Conservation (phyloP, 2,113 vertebrate species). For the Elaphurus davidianus region DNA sequence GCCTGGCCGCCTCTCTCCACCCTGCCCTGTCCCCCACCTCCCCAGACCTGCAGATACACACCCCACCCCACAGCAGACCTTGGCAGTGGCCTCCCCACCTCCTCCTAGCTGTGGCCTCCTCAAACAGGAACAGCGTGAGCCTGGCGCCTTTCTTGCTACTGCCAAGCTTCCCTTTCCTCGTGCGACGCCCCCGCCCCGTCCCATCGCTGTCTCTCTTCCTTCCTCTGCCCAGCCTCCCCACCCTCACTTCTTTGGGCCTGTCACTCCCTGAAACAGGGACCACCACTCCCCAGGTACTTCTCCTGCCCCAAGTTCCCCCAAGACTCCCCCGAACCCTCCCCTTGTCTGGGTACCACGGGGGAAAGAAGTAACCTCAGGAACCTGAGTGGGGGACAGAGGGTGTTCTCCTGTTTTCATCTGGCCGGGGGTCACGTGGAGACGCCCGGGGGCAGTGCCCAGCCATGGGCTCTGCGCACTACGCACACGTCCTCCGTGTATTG, state of each 20-base stretch:
- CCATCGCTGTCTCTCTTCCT: background rate
- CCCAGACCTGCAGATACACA: background rate
- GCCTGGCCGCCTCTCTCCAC: background rate
- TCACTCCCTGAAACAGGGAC: background rate
- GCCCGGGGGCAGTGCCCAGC: background rate
- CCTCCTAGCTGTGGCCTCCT: background rate
- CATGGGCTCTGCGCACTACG: fast-evolving
- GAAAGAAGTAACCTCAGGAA: background rate
- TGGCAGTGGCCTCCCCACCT: background rate
- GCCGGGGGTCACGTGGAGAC: too few species aligned
- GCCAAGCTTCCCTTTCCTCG: background rate
- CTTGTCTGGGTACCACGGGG: background rate
- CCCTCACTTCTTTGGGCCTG: background rate
- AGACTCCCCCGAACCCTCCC: background rate
- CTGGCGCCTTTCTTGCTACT: background rate
- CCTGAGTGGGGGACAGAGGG: background rate
- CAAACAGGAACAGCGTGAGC: background rate
- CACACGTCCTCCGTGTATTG: background rate
- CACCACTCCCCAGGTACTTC: background rate
- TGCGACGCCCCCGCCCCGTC: background rate
- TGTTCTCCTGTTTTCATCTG: background rate
- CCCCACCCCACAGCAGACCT: background rate
- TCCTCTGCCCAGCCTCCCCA: background rate
- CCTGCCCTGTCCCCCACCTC: background rate
- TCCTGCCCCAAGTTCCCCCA: background rate